phyloP scores from a whole-genome alignment of 2,113 vertebrate genomes.

The Pelecanoides urinatrix region DNA sequence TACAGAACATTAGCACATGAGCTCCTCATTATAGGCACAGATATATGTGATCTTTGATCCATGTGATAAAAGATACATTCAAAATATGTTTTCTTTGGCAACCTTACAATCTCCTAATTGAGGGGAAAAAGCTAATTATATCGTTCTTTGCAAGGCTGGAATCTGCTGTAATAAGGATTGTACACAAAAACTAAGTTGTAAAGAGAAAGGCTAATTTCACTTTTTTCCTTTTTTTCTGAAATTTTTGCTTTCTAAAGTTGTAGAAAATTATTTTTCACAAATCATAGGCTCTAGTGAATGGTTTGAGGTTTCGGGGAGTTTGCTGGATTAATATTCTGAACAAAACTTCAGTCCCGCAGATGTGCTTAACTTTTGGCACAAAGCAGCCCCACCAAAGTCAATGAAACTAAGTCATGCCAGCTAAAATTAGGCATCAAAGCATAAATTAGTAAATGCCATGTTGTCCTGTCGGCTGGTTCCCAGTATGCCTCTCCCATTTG shows the following conservation, averaged over 20 bases:
- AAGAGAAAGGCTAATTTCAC: slow-evolving; percentile 1
- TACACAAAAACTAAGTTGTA: slow-evolving; percentile 33
- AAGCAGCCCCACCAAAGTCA: background rate
- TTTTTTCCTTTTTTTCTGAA: background rate
- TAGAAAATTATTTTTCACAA: background rate
- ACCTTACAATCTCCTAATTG: slow-evolving; percentile 36
- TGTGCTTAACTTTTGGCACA: background rate
- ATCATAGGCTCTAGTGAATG: background rate
- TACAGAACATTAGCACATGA: slow-evolving; percentile 47
- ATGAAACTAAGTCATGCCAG: background rate
- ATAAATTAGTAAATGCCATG: background rate
- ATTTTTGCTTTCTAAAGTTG: background rate
- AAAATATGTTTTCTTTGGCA: slow-evolving; percentile 62
- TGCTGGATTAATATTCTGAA: background rate
- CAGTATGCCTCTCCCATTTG: background rate
- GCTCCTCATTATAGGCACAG: slow-evolving; percentile 39
- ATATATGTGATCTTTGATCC: slow-evolving; percentile 56
- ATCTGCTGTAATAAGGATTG: background rate
- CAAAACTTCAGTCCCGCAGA: background rate
- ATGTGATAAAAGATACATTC: slow-evolving; percentile 42
- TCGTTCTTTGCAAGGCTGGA: background rate
- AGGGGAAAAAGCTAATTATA: slow-evolving; percentile 48
- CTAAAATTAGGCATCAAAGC: background rate
- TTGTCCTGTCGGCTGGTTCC: background rate
- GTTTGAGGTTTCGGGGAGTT: background rate